A percentile compares a stretch with the other conserved stretches of the same genome.
Evolutionary conservation across 2,113 vertebrate genomes (phyloP).

Genomic region (Xenopus borealis): DNA sequence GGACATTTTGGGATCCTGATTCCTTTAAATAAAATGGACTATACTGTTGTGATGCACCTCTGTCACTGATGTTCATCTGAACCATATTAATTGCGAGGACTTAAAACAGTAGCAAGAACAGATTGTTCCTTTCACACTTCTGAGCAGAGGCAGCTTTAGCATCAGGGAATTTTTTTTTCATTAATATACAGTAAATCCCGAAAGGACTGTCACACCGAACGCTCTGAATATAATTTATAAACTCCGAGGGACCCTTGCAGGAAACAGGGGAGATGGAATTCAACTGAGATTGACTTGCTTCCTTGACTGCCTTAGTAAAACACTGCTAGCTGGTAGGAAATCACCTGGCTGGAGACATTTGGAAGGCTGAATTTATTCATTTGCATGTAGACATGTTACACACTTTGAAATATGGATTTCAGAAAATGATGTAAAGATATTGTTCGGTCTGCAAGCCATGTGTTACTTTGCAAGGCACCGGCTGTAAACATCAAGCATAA

Average conservation of each 20-base stretch:
- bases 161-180: slow-evolving; percentile 63
- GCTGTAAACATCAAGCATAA: slow-evolving; percentile 57
- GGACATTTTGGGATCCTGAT: too few relatives aligned
- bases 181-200: slow-evolving; percentile 62
- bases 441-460: slow-evolving; percentile 10
- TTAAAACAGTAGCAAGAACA: slow-evolving; percentile 66
- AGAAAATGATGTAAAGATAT: slow-evolving; percentile 43
- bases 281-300: slow-evolving; percentile 56
- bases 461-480: slow-evolving; percentile 48
- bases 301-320: slow-evolving; percentile 57
- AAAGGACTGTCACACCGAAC: slow-evolving; percentile 52
- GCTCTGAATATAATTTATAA: slow-evolving; percentile 63
- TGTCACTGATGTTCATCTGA: slow-evolving; percentile 63
- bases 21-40: background rate
- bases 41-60: slow-evolving; percentile 55
- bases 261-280: slow-evolving; percentile 56
- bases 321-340: slow-evolving; percentile 54
- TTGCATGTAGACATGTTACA: slow-evolving; percentile 57
- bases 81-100: slow-evolving; percentile 69
- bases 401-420: slow-evolving; percentile 58
- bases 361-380: slow-evolving; percentile 61
- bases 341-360: slow-evolving; percentile 58
- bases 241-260: slow-evolving; percentile 50
- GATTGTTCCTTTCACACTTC: slow-evolving; percentile 64
- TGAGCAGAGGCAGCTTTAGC: slow-evolving; percentile 61